These are phyloP conservation scores for Ceratosolen solmsi DNA, from an alignment of 1,140 invertebrate species.

Conservation along the genomic window DNA sequence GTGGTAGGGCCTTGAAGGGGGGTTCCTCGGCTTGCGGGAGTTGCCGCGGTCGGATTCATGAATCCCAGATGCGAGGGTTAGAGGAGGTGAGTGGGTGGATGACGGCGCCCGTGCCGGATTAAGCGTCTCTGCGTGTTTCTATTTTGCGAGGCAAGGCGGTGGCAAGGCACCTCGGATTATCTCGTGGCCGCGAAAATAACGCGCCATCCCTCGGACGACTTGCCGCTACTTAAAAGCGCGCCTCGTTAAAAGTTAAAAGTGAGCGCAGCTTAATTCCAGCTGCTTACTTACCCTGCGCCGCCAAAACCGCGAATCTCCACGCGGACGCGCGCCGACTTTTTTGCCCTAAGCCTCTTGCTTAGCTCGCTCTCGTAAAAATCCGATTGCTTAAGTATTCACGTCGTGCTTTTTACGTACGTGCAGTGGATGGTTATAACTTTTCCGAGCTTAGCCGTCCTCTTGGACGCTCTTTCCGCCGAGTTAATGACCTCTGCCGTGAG, in stretches of 20 bases:
- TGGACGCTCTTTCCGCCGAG: too few species aligned
- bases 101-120: conserved; percentile 62
- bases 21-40: conserved; percentile 50
- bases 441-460: background rate
- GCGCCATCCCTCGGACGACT: conserved; percentile 41
- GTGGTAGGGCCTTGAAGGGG: conserved; percentile 52
- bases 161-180: conserved; percentile 57
- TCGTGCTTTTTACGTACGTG: background rate
- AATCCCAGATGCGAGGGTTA: conserved; percentile 70
- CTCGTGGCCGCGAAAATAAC: conserved; percentile 58
- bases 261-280: conserved; percentile 4
- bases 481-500: background rate
- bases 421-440: background rate
- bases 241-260: conserved; percentile 45
- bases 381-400: background rate
- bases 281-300: background rate
- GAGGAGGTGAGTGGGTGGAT: too few species aligned
- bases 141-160: conserved; percentile 63
- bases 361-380: background rate
- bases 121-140: conserved; percentile 67
- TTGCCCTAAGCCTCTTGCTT: conserved; percentile 18
- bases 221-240: conserved; percentile 8
- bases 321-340: background rate
- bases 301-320: background rate
- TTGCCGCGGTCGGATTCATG: conserved; percentile 66